These are phyloP conservation scores for Charadrius vociferus DNA, from an alignment of 2,113 vertebrate genomes.

Conservation along the genomic window DNA sequence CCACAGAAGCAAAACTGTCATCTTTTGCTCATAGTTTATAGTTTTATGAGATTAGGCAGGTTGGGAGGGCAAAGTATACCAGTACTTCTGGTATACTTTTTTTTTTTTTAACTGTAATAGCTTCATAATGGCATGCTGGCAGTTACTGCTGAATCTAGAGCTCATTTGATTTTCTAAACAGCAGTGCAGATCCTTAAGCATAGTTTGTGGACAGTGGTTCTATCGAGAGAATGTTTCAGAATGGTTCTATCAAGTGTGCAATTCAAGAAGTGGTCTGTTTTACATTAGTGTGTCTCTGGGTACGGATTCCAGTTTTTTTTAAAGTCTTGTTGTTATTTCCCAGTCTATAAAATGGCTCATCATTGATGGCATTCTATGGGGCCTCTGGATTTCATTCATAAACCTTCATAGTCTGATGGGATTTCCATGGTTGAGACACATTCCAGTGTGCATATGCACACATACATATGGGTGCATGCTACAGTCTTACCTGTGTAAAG, in stretches of 20 bases:
- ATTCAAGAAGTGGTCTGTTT: not conserved
- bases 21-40: not conserved
- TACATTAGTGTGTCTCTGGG: not conserved
- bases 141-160: not conserved
- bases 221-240: not conserved
- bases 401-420: slow-evolving; percentile 4
- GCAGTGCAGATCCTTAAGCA: not conserved
- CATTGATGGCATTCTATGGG: not conserved
- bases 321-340: not conserved
- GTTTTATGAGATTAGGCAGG: not conserved
- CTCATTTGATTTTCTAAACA: not conserved
- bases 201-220: not conserved
- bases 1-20: not conserved
- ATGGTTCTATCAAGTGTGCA: rapidly evolving
- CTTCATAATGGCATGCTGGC: not conserved
- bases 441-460: not conserved
- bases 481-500: not conserved
- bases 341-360: slow-evolving; percentile 15
- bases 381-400: slow-evolving; percentile 42
- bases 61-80: not conserved
- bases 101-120: not conserved
- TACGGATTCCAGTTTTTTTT: not conserved
- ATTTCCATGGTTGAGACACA: slow-evolving; percentile 1
- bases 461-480: not conserved
- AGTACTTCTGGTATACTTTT: not conserved